Evolutionary conservation across 2,888 invertebrate species (phyloP).

Genomic region (Pandemis cinnamomeana): DNA sequence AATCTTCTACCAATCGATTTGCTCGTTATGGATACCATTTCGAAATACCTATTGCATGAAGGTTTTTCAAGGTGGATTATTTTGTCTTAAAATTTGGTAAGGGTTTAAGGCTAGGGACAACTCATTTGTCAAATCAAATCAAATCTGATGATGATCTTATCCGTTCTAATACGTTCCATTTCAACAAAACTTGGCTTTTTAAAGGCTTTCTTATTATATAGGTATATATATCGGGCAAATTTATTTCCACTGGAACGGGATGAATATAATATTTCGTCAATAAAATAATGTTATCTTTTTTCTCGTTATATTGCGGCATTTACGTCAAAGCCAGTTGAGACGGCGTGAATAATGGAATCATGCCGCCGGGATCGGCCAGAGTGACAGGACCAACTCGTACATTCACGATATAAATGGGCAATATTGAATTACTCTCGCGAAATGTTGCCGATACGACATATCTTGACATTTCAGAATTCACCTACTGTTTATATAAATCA

Average conservation of each 20-base stretch:
- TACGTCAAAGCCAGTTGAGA: constrained; percentile 15
- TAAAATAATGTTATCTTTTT: constrained; percentile 5
- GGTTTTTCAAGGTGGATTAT: background rate
- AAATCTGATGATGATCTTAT: no score
- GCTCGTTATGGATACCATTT: background rate
- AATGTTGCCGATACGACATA: background rate
- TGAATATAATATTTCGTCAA: background rate
- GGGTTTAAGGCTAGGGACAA: no score
- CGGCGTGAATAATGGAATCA: constrained; percentile 19
- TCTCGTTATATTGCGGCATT: constrained; percentile 10
- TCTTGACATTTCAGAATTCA: background rate
- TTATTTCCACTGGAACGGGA: background rate
- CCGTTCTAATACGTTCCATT: no score
- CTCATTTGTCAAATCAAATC: no score
- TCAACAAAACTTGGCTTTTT: no score
- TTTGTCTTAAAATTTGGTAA: background rate
- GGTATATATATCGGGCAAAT: no score
- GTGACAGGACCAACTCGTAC: constrained; percentile 15
- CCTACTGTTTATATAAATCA: background rate
- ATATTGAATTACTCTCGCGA: constrained; percentile 18
- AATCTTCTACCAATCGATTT: constrained; percentile 10
- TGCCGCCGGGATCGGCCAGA: background rate
- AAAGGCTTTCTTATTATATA: no score
- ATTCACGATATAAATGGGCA: constrained; percentile 9
- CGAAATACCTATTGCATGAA: background rate